Evolutionary conservation across 2,797 vertebrate genomes (phyloP).

Genomic region (Muscicapa comitata): DNA sequence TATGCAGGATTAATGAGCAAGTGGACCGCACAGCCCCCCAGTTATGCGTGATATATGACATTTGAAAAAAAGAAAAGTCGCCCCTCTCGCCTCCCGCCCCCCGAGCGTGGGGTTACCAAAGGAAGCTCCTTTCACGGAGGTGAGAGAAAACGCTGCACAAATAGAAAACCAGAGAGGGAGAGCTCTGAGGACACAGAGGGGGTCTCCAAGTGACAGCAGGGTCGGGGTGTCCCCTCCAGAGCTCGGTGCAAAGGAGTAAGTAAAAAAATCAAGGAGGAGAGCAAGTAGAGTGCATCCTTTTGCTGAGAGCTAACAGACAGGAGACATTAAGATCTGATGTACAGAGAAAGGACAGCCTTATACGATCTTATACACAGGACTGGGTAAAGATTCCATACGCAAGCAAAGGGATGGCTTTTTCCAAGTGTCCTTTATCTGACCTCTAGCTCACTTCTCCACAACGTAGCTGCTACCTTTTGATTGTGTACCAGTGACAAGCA

Average conservation of each 20-base stretch:
- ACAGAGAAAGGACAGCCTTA: conserved; percentile 74
- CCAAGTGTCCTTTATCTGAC: conserved; percentile 77
- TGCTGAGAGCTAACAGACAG: conserved; percentile 74
- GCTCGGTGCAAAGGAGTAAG: conserved; percentile 78
- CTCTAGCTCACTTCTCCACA: conserved; percentile 74
- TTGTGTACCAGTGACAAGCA: conserved; percentile 94
- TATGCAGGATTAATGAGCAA: conserved; percentile 90
- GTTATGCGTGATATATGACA: conserved; percentile 79
- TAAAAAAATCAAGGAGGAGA: conserved; percentile 72
- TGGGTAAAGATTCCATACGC: conserved; percentile 64
- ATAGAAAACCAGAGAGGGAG: conserved; percentile 77
- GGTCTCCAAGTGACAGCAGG: conserved; percentile 64
- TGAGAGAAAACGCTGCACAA: conserved; percentile 75
- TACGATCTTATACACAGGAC: conserved; percentile 64
- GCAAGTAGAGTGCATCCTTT: conserved; percentile 68
- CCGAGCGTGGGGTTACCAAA: conserved; percentile 72
- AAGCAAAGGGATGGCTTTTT: conserved; percentile 66
- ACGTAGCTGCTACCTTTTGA: conserved; percentile 79
- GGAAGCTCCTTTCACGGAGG: conserved; percentile 74
- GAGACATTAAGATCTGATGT: conserved; percentile 78
- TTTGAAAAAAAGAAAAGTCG: conserved; percentile 68
- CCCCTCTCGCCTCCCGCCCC: conserved; percentile 68
- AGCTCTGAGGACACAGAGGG: conserved; percentile 73
- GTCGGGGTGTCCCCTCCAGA: conserved; percentile 73
- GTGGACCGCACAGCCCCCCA: conserved; percentile 79